These are phyloP conservation scores for Mantis religiosa DNA, from an alignment of 2,888 invertebrate species.

Conservation along the genomic window DNA sequence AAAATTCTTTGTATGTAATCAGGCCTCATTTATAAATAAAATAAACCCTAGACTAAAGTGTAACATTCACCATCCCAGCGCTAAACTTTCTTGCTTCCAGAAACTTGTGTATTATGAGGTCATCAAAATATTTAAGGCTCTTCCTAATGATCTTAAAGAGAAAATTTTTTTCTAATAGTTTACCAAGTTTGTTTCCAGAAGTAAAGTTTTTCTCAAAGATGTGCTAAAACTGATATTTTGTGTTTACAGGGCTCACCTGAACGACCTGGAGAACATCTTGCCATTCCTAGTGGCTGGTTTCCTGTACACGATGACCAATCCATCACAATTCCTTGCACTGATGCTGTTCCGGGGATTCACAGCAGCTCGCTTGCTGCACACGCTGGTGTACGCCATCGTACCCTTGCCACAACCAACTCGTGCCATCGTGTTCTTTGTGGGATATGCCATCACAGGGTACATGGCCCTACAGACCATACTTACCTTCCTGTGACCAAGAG, in stretches of 20 bases:
- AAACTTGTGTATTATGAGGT: too few species aligned
- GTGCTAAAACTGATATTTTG: not conserved
- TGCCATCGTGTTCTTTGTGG: slow-evolving; percentile 46
- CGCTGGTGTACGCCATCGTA: slow-evolving; percentile 59
- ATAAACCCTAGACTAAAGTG: too few species aligned
- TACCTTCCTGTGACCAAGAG: not conserved
- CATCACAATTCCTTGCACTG: slow-evolving; percentile 49
- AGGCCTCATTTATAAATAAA: too few species aligned
- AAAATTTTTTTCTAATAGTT: too few species aligned
- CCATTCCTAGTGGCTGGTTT: slow-evolving; percentile 59
- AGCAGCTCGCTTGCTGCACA: slow-evolving; percentile 55
- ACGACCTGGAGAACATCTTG: slow-evolving; percentile 69
- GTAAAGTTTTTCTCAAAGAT: too few species aligned
- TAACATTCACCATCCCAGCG: too few species aligned
- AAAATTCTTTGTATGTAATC: too few species aligned
- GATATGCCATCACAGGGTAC: slow-evolving; percentile 46
- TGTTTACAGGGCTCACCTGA: slow-evolving; percentile 58
- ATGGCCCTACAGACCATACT: slow-evolving; percentile 45
- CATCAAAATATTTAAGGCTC: too few species aligned
- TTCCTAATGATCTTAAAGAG: too few species aligned
- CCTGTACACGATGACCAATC: slow-evolving; percentile 58
- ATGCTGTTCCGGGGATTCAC: slow-evolving; percentile 56
- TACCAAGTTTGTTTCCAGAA: too few species aligned
- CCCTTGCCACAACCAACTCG: slow-evolving; percentile 59
- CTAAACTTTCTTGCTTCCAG: too few species aligned